These are phyloP conservation scores for Drosophila paramelanica DNA, from an alignment of 2,888 invertebrate genomes.

Conservation along the genomic window DNA sequence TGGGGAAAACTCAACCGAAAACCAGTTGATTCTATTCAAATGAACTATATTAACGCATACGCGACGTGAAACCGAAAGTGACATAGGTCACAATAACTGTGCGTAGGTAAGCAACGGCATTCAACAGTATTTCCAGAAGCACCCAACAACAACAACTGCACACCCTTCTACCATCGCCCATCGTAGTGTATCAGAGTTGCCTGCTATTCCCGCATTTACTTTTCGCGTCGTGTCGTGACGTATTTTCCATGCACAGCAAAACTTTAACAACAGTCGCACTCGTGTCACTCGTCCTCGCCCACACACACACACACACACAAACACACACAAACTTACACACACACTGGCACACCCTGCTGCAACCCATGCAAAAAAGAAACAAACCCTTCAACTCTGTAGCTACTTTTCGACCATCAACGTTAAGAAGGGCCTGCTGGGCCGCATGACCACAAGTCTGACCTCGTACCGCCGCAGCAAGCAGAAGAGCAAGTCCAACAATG, in stretches of 20 bases:
- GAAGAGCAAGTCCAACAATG: slow-evolving; percentile 83
- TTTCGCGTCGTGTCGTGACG: slow-evolving; percentile 19
- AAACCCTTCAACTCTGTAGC: slow-evolving; percentile 56
- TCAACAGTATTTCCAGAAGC: slow-evolving; percentile 19
- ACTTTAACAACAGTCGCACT: slow-evolving; percentile 15
- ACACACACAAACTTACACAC: slow-evolving; percentile 13
- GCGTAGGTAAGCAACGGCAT: slow-evolving; percentile 49
- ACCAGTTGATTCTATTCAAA: slow-evolving; percentile 47
- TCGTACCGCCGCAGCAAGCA: slow-evolving; percentile 84
- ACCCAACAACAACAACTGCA: slow-evolving; percentile 34
- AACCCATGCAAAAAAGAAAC: slow-evolving; percentile 21
- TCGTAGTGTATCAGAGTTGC: not conserved
- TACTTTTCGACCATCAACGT: slow-evolving; percentile 84
- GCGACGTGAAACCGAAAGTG: slow-evolving; percentile 44
- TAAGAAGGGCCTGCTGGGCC: slow-evolving; percentile 84
- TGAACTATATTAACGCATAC: slow-evolving; percentile 34
- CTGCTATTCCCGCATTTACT: not conserved
- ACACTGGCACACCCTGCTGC: slow-evolving; percentile 19
- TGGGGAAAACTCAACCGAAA: slow-evolving; percentile 49
- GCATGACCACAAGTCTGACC: slow-evolving; percentile 84
- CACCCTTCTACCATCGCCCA: slow-evolving; percentile 1
- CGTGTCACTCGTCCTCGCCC: slow-evolving; percentile 6
- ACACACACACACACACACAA: slow-evolving; percentile 8
- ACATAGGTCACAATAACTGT: slow-evolving; percentile 22
- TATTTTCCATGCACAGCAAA: slow-evolving; percentile 35